phyloP scores from a whole-genome alignment of 2,888 invertebrate species.

The Synergus japonicus region DNA sequence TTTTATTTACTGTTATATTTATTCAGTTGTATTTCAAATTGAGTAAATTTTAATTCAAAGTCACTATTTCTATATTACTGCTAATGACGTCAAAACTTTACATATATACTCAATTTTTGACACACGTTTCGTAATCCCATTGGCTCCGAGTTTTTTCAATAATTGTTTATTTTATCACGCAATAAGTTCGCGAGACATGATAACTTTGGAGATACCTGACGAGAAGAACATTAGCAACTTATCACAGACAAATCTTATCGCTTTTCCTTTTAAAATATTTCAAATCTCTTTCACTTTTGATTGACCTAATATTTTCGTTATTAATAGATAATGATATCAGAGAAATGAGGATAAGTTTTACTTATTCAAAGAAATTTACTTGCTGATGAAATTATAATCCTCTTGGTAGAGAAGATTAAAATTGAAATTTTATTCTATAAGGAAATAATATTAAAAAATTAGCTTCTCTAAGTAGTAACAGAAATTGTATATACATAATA shows the following conservation, averaged over 20 bases:
- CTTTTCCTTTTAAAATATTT: constrained; percentile 12
- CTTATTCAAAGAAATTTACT: not conserved
- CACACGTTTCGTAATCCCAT: constrained; percentile 3
- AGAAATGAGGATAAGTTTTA: not conserved
- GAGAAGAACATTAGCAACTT: constrained; percentile 27
- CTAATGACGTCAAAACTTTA: not conserved
- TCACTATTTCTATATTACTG: not conserved
- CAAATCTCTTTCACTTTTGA: not conserved
- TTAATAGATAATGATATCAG: not conserved
- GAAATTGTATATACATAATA: not conserved
- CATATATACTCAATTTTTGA: not conserved
- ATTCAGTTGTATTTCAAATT: constrained; percentile 38
- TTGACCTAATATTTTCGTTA: not conserved
- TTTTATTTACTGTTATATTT: constrained; percentile 23
- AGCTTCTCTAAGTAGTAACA: not conserved
- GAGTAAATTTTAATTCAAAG: constrained; percentile 22
- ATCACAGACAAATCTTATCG: constrained; percentile 37
- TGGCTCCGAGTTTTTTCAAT: not conserved
- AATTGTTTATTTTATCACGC: constrained; percentile 4
- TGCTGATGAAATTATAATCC: not conserved
- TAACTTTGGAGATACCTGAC: constrained; percentile 9
- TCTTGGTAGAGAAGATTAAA: not conserved
- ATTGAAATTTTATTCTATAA: not conserved
- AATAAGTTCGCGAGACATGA: constrained; percentile 1
- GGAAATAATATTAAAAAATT: not conserved